Conservation (phyloP, 2,888 invertebrate genomes). For the Nephrotoma guestfalica region DNA sequence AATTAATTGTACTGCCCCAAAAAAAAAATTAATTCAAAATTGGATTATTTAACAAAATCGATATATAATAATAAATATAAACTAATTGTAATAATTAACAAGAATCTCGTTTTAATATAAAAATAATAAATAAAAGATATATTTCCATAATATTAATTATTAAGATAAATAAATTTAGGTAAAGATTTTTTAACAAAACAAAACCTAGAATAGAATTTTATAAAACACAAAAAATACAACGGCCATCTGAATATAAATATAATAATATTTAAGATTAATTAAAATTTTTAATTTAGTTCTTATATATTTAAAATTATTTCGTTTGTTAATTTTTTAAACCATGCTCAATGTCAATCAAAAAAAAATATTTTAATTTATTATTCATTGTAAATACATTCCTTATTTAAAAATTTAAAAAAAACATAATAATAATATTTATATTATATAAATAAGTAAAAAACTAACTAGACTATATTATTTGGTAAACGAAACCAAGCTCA, state of each 20-base stretch:
- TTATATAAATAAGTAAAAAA: background rate
- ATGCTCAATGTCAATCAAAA: background rate
- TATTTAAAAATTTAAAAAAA: background rate
- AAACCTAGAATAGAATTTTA: background rate
- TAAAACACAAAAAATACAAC: background rate
- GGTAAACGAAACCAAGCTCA: background rate
- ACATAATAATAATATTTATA: background rate
- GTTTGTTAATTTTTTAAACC: background rate
- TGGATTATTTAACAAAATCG: background rate
- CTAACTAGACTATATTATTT: background rate
- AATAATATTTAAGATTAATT: background rate
- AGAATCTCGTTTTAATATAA: background rate
- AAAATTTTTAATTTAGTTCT: background rate
- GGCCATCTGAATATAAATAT: background rate
- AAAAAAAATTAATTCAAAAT: background rate
- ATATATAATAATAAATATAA: background rate
- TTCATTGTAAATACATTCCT: background rate
- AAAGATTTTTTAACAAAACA: background rate
- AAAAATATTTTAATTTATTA: background rate
- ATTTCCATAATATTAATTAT: background rate
- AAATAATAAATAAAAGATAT: background rate
- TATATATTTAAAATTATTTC: background rate
- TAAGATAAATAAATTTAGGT: background rate
- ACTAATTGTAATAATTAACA: background rate
- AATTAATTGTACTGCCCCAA: background rate